Base-by-base conservation (phyloP, 2,797 vertebrate genomes). In the Babyrousa celebensis region DNA sequence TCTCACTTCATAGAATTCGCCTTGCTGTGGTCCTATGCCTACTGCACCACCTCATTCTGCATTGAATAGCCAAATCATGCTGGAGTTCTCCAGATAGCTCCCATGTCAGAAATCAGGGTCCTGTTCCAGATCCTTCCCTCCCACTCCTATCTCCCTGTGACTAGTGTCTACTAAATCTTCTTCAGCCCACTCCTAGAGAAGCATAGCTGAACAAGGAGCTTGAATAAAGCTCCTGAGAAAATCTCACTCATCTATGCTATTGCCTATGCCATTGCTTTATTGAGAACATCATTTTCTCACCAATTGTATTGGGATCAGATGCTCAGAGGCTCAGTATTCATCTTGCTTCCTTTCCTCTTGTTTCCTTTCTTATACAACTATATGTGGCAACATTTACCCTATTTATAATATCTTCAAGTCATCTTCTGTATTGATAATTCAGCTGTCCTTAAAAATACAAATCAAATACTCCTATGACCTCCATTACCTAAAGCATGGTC, bases 401-500 rank as follows among this genome's bases (percentile, higher is more conserved):
- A 20, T 75, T 87, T 65, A 48, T 9, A 63, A 20, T 80, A 91
- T 4, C 29, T 84, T 63, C 71, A 88, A 84, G 32, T 21, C 21
- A 86, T 20, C 48, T 29, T 83, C 27, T 86, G 52, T 65, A 56
- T 11, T 72, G 5, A 4, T 68, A n/a, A 16, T 11, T 54, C n/a
- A 75, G 9, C 71, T 23, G 58, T 70, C 67, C 95, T 91, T 88
- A 65, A 93, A 90, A 84, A 54, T 65, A 67, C 17, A 85, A 82
- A 12, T 25, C 87, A 87, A 85, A 67, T 77, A 72, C 23, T 82
- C 71, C 11, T 85, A 15, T 91, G 36, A 83, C 16, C 15, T 56
- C 23, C 21, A 62, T 21, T 89, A 68, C 15, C 43, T 82, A 80
- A 82, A 80, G 16, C 12, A 91, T 60, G 72, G 29, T 43, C 18